Evolutionary conservation across 2,888 invertebrate species (phyloP).

Genomic region (Tipula lateralis): DNA sequence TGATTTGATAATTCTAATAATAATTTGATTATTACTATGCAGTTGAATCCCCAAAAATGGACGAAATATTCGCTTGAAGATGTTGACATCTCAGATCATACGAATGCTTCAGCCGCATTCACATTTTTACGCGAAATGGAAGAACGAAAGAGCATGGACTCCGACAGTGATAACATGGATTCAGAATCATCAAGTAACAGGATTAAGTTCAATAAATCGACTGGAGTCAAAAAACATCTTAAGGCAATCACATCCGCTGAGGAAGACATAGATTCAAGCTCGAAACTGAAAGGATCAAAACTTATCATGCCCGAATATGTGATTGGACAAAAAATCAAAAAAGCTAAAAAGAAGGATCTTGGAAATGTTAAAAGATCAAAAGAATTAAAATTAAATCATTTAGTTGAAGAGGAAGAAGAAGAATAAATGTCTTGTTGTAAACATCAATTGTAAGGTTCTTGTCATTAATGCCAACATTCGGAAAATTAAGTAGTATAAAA

Average conservation of each 20-base stretch:
- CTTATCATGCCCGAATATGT: constrained; percentile 79
- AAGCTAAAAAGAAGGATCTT: constrained; percentile 45
- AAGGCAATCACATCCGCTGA: neutral
- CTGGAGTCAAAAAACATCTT: constrained; percentile 33
- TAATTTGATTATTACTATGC: neutral
- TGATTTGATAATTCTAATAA: neutral
- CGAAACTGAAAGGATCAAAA: constrained; percentile 62
- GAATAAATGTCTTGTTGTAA: neutral
- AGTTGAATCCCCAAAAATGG: constrained; percentile 77
- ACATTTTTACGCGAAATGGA: constrained; percentile 68
- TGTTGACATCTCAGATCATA: constrained; percentile 75
- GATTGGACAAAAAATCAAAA: constrained; percentile 61
- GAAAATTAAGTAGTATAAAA: neutral
- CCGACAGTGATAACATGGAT: neutral
- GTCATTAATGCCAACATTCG: neutral
- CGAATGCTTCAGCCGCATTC: constrained; percentile 72
- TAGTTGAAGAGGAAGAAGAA: constrained; percentile 13
- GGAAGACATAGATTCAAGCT: constrained; percentile 39
- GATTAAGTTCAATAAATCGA: constrained; percentile 33
- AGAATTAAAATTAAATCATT: constrained; percentile 35
- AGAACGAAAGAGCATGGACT: constrained; percentile 46
- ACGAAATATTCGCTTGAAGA: constrained; percentile 73
- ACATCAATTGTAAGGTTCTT: constrained; percentile 19
- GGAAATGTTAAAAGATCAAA: constrained; percentile 31
- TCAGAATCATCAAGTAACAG: neutral